Base-by-base conservation (phyloP, 2,113 vertebrate species). In the Cynoglossus semilaevis region DNA sequence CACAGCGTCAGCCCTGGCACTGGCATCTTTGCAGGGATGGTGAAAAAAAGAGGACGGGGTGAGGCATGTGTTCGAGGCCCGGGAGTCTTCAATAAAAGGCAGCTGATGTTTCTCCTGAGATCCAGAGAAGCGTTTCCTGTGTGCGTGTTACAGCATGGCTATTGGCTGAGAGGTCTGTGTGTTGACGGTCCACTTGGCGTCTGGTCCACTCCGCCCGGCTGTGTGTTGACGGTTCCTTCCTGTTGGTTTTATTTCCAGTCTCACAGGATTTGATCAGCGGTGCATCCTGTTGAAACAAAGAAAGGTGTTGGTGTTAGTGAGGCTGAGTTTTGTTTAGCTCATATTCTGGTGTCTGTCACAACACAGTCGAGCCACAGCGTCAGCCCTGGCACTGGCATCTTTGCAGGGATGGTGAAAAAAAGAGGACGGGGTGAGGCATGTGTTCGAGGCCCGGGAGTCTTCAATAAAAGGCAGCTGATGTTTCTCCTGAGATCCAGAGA, bases 301-400 rank as follows among this genome's bases (percentile, higher is more conserved):
- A 78, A 37, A 72, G 12, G 67, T 8, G 58, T 0, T 0, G 11
- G n/a, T 11, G 35, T 76, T 45, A 67, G 66, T 42, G n/a, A 5
- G 34, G 41, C 15, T 17, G 14, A 6, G 7, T 43, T 67, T 70
- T 58, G 35, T 70, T 51, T 70, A 36, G 35, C 35, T 70, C n/a
- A n/a, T n/a, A n/a, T n/a, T n/a, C n/a, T n/a, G 1, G 42, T 17
- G 17, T 60, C 77, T 50, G 85, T 89, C 86, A 89, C 82, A 83
- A 87, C 72, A 77, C 67, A 38, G 45, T 12, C 15, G 59, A 67
- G 52, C 74, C 73, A 62, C 74, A 73, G 76, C 22, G 47, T 73
- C 82, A 70, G 11, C 63, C 38, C 68, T 47, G 70, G 74, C 81
- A 78, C 43, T 11, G 79, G 69, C 82, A 86, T 87, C 54, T 74